These are phyloP conservation scores for Aphaenogaster floridana DNA, from an alignment of 1,140 invertebrate species.

Conservation along the genomic window DNA sequence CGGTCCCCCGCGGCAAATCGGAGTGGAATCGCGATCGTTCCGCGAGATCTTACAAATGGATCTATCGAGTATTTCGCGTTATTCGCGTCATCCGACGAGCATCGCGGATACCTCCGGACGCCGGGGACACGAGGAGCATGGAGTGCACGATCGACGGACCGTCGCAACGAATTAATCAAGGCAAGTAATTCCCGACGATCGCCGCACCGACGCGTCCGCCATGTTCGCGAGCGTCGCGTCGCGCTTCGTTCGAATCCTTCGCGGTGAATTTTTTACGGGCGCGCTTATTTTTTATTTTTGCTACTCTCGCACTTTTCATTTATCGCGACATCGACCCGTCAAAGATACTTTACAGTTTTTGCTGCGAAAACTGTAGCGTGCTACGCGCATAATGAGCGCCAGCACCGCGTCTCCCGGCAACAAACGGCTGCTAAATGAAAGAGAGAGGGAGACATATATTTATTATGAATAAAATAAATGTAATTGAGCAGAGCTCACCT, in stretches of 20 bases:
- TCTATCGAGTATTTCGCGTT: neutral
- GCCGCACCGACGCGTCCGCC: neutral
- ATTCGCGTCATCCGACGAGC: neutral
- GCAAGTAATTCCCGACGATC: neutral
- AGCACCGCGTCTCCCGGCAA: neutral
- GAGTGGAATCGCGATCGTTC: neutral
- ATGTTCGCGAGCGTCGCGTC: neutral
- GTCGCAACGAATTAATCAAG: neutral
- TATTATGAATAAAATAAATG: slow-evolving; percentile 16
- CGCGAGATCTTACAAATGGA: neutral
- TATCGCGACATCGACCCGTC: neutral
- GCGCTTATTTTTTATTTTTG: no score
- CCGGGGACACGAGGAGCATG: neutral
- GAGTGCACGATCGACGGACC: neutral
- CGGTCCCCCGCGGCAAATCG: neutral
- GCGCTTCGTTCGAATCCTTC: neutral
- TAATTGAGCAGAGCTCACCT: slow-evolving; percentile 36
- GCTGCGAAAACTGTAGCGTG: neutral
- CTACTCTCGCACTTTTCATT: neutral
- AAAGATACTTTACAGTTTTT: neutral
- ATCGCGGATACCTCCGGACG: no score
- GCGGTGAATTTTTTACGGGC: neutral
- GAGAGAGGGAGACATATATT: neutral
- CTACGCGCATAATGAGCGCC: neutral
- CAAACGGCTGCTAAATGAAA: neutral